Evolutionary conservation across 2,888 invertebrate species (phyloP).

Genomic region (Spodoptera exigua): DNA sequence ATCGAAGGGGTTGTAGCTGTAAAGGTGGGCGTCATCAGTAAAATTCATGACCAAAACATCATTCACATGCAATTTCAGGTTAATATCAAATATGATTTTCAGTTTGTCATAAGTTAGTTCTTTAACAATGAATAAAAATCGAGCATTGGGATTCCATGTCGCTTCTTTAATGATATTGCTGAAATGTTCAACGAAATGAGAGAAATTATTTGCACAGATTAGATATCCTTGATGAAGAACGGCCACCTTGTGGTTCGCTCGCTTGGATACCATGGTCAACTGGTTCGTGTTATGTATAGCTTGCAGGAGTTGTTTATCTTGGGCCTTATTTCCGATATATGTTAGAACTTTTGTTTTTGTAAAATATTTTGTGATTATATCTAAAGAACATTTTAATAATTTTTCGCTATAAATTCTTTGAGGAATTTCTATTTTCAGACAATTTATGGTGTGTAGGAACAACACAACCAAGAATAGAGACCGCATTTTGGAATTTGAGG

Average conservation of each 20-base stretch:
- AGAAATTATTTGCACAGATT: constrained; percentile 49
- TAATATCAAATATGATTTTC: constrained; percentile 62
- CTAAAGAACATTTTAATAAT: constrained; percentile 32
- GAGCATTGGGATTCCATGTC: constrained; percentile 68
- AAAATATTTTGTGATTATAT: constrained; percentile 42
- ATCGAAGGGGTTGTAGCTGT: constrained; percentile 75
- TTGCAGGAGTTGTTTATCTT: constrained; percentile 36
- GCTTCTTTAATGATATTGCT: constrained; percentile 52
- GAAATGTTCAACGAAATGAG: constrained; percentile 50
- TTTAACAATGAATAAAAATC: constrained; percentile 64
- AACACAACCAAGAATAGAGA: constrained; percentile 23
- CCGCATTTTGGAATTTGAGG: constrained; percentile 22
- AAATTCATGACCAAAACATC: constrained; percentile 68
- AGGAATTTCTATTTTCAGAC: constrained; percentile 22
- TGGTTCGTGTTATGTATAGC: constrained; percentile 23
- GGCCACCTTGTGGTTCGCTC: constrained; percentile 10
- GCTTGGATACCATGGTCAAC: constrained; percentile 27
- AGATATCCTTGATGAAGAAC: constrained; percentile 60
- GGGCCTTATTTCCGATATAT: constrained; percentile 31
- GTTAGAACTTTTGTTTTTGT: constrained; percentile 30
- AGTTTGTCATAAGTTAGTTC: constrained; percentile 49
- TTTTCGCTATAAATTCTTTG: neutral
- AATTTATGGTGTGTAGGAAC: constrained; percentile 15
- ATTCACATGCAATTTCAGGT: constrained; percentile 61
- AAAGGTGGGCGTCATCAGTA: constrained; percentile 62